Base-by-base conservation (phyloP, 2,888 invertebrate species). In the Synergus laeviventris region DNA sequence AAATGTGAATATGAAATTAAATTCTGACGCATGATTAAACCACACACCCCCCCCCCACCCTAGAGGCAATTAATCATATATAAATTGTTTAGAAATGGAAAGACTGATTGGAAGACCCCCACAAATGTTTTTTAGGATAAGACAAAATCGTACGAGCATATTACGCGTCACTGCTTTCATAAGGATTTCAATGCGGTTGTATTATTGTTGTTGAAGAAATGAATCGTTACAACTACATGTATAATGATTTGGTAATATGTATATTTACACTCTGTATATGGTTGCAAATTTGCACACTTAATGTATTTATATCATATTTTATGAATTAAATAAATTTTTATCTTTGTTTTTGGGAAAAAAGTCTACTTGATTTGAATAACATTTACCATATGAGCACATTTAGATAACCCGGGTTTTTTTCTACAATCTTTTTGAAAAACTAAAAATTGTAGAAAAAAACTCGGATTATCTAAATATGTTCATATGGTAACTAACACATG, bases 171-270 rank as follows among this genome's bases (percentile, higher is more conserved):
- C n/a, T 45, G 18, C 24, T 66, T 66, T 66, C 42, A 45, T 66
- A 66, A 66, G 42, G 21, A 42, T 64, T 64, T 42, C 42, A 66
- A 38, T n/a, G 16, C 62, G 24, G 31, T n/a, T 73, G 21, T 73
- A 56, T 39, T 39, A 42, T 74, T 74, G 31, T n/a, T n/a, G n/a
- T 18, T 24, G 54, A 21, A 39, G 39, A 64, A 42, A 64, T 64
- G 39, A 38, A 38, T 42, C 38, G 36, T 36, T n/a, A n/a, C n/a
- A n/a, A 38, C 12, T 2, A 39, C 64, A 12, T 64, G 39, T 39
- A 64, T 42, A 62, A 62, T 21, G 14, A 64, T 64, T 64, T 64
- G 3, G 64, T 42, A 42, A 64, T 12, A 21, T 21, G 18, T 39
- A 14, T 42, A 61, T 16, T 60, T 4, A 60, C 11, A 60, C 12